These are phyloP conservation scores for Drosophila ohnishii DNA, from an alignment of 1,140 invertebrate genomes.

Conservation along the genomic window DNA sequence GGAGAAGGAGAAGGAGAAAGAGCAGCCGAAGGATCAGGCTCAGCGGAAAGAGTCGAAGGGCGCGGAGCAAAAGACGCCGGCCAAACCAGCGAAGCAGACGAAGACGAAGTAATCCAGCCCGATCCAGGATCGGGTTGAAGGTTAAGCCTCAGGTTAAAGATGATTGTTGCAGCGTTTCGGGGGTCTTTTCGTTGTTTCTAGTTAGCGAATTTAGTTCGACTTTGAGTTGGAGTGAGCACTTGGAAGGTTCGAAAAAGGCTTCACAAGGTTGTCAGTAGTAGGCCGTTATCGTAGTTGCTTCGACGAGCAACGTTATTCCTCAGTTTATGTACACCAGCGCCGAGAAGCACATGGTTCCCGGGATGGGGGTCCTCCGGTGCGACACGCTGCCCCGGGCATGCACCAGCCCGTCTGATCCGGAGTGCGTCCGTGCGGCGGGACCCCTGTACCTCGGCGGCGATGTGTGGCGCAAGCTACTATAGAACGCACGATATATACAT, in stretches of 20 bases:
- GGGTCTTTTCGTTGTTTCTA: slow-evolving; percentile 58
- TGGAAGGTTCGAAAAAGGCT: slow-evolving; percentile 72
- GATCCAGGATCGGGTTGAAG: slow-evolving; percentile 35
- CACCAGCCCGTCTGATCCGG: slow-evolving; percentile 68
- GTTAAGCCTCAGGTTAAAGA: slow-evolving; percentile 50
- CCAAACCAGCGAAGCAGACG: slow-evolving; percentile 43
- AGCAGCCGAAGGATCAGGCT: slow-evolving; percentile 29
- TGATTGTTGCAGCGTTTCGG: slow-evolving; percentile 77
- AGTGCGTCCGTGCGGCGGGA: slow-evolving; percentile 46
- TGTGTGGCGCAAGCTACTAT: slow-evolving; percentile 44
- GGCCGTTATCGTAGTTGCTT: slow-evolving; percentile 17
- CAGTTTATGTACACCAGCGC: slow-evolving; percentile 29
- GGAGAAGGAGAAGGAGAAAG: slow-evolving; percentile 34
- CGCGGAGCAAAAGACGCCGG: slow-evolving; percentile 44
- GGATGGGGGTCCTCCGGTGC: slow-evolving; percentile 4
- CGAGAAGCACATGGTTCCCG: slow-evolving; percentile 14
- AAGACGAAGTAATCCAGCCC: slow-evolving; percentile 54
- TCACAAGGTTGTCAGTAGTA: slow-evolving; percentile 50
- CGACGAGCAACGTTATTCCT: slow-evolving; percentile 1
- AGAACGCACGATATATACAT: slow-evolving; percentile 57
- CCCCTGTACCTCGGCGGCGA: not conserved
- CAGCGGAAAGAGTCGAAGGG: slow-evolving; percentile 29
- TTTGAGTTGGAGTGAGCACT: slow-evolving; percentile 66
- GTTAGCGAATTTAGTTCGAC: slow-evolving; percentile 29
- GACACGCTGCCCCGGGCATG: slow-evolving; percentile 56